These are phyloP conservation scores for Tinamus major DNA, from an alignment of 2,797 vertebrate genomes.

Conservation along the genomic window DNA sequence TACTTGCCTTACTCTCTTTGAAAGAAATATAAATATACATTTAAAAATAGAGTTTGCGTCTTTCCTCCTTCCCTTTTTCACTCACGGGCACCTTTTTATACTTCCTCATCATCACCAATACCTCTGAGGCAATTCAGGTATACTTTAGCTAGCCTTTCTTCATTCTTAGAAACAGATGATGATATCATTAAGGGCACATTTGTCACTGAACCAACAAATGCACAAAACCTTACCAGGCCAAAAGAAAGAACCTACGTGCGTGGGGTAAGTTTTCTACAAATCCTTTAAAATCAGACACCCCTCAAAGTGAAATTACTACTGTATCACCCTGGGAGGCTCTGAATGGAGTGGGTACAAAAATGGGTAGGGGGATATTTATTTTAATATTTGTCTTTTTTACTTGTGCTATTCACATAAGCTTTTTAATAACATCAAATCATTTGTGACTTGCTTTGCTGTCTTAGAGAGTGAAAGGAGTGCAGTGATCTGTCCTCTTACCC, in stretches of 20 bases:
- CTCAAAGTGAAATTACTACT: not conserved
- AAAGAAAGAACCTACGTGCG: not conserved
- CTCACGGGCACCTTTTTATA: rapidly evolving
- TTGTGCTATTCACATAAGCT: not conserved
- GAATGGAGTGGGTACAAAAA: not conserved
- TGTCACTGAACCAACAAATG: not conserved
- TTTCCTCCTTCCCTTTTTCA: not conserved
- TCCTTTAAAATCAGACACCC: not conserved
- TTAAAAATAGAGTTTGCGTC: not conserved
- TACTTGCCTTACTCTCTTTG: not conserved
- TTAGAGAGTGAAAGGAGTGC: not conserved
- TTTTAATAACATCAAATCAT: not conserved
- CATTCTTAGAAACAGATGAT: not conserved
- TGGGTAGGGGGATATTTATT: too few species aligned
- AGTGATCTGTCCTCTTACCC: not conserved
- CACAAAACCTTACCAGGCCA: not conserved
- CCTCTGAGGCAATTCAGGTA: not conserved
- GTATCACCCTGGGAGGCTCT: not conserved
- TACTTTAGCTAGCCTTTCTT: not conserved
- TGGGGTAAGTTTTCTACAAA: not conserved
- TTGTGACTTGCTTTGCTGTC: not conserved
- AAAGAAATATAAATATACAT: not conserved
- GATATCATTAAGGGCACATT: not conserved
- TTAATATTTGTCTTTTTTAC: not conserved
- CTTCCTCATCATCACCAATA: not conserved